These are phyloP conservation scores for Hecatera dysodea DNA, from an alignment of 2,888 invertebrate species.

Conservation along the genomic window DNA sequence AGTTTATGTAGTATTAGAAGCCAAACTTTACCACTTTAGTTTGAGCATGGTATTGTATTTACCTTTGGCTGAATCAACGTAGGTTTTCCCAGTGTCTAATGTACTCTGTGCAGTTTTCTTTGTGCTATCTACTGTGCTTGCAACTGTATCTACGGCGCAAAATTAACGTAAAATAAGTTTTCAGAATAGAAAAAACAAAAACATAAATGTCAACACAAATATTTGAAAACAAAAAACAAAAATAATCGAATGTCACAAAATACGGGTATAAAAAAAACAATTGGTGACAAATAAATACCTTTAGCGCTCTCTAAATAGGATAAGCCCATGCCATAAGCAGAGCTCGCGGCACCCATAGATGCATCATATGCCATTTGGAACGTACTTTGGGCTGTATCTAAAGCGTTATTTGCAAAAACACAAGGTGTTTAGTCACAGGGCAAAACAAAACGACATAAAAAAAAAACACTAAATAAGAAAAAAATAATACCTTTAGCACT, in stretches of 20 bases:
- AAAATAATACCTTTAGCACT: conserved; percentile 80
- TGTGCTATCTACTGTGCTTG: conserved; percentile 83
- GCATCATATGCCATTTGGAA: conserved; percentile 77
- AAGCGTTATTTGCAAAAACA: conserved; percentile 69
- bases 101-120: conserved; percentile 86
- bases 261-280: not conserved
- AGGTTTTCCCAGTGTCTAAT: conserved; percentile 78
- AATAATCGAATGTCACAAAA: conserved; percentile 9
- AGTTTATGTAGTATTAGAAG: conserved; percentile 17
- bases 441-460: conserved; percentile 48
- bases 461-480: conserved; percentile 40
- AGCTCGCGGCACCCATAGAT: conserved; percentile 76
- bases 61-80: conserved; percentile 83
- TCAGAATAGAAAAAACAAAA: conserved; percentile 41
- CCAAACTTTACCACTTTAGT: not conserved
- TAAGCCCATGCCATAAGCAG: conserved; percentile 80
- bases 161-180: conserved; percentile 49
- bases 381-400: conserved; percentile 81
- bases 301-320: conserved; percentile 80
- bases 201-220: conserved; percentile 7
- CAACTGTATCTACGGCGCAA: conserved; percentile 79
- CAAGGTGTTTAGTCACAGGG: conserved; percentile 62
- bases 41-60: conserved; percentile 58
- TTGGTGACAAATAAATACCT: conserved; percentile 63
- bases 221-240: conserved; percentile 32